Conservation (phyloP, 2,113 vertebrate species). For the Tragelaphus imberbis region DNA sequence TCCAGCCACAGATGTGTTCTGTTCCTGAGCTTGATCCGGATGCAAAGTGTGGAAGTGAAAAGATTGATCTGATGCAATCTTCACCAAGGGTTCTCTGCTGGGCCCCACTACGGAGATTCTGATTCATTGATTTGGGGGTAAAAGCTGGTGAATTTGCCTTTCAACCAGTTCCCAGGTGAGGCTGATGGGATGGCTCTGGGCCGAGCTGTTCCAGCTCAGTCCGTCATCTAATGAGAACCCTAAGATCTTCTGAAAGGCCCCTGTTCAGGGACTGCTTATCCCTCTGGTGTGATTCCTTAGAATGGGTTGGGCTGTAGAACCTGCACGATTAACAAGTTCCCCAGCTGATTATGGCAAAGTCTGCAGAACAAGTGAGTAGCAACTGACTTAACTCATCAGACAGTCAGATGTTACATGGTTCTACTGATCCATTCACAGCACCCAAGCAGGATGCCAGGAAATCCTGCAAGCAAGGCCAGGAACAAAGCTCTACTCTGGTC, state of each 20-base stretch:
- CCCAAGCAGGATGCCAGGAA: not conserved
- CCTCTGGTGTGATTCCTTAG: not conserved
- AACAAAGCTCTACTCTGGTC: not conserved
- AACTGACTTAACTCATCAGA: not conserved
- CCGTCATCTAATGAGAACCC: not conserved
- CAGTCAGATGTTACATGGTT: not conserved
- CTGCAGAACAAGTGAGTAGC: no score
- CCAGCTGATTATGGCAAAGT: not conserved
- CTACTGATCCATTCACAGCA: not conserved
- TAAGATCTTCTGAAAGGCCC: not conserved
- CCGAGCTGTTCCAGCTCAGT: rapidly evolving
- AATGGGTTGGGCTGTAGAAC: not conserved
- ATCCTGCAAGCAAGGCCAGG: not conserved
- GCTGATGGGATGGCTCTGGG: not conserved
- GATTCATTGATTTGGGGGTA: not conserved
- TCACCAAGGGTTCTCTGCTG: conserved; percentile 52
- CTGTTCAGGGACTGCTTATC: rapidly evolving
- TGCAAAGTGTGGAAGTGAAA: conserved; percentile 74
- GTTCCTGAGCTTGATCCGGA: conserved; percentile 63
- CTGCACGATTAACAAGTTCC: not conserved
- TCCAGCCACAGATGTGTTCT: not conserved
- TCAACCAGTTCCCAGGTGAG: not conserved
- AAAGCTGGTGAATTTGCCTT: not conserved
- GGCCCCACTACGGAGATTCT: not conserved
- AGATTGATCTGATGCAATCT: conserved; percentile 73